These are phyloP conservation scores for Hydropotes inermis DNA, from an alignment of 2,113 vertebrate species.

Conservation along the genomic window DNA sequence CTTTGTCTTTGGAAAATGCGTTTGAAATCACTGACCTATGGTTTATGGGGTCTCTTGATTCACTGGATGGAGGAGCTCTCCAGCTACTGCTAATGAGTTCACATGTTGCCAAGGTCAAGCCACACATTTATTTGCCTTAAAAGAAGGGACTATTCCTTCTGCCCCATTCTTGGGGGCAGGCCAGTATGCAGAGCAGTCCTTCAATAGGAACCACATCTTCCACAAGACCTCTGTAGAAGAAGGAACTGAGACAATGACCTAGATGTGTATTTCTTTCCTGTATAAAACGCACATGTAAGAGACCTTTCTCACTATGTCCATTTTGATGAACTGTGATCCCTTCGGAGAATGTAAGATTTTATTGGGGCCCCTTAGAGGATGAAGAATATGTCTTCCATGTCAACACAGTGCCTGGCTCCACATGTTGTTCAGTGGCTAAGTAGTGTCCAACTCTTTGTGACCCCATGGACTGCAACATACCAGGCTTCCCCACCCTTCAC, in stretches of 20 bases:
- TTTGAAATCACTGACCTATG: neutral
- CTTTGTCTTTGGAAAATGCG: constrained; percentile 5
- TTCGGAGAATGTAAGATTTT: neutral
- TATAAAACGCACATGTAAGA: neutral
- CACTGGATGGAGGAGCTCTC: neutral
- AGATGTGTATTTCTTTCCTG: neutral
- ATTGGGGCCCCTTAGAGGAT: neutral
- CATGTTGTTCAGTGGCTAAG: neutral
- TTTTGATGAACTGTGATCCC: neutral
- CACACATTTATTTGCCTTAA: neutral
- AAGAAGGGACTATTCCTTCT: neutral
- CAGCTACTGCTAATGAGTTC: neutral
- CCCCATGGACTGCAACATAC: neutral
- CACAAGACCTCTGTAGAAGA: neutral
- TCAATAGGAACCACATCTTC: neutral
- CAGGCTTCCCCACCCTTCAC: neutral
- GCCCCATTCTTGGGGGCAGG: neutral
- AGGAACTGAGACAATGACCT: neutral
- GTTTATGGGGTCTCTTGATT: neutral
- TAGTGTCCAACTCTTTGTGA: neutral
- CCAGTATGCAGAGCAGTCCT: neutral
- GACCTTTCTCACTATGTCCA: neutral
- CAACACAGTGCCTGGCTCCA: neutral
- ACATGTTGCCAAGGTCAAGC: neutral
- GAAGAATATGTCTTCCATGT: neutral